Base-by-base conservation (phyloP, 2,888 invertebrate genomes). In the Sicus ferrugineus region DNA sequence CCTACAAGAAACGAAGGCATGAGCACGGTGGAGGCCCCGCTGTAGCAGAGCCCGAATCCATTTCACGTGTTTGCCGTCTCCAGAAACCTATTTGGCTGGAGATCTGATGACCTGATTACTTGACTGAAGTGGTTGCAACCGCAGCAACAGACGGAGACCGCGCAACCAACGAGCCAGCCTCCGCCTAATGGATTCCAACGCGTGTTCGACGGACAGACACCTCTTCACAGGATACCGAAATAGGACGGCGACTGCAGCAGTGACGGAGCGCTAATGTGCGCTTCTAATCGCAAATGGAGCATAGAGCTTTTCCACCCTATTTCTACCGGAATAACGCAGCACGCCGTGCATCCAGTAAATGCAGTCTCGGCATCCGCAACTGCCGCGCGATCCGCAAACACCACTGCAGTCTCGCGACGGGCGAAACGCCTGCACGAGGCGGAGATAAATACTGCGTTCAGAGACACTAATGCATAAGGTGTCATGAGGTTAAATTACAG, bases 401-500 rank as follows among this genome's bases (percentile, higher is more conserved):
- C 26, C 14, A 26, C 52, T 6, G 23, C 52, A 54, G 14, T 54
- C 52, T 54, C 16, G 16, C 21, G 52, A 54, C 52, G 52, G 23
- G 11, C 23, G 23, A 59, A 30, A 63, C 28, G n/a, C 28, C 58
- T n/a, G 73, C 75, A 74, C 75, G 73, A 77, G 75, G 74, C 76
- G 77, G 78, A 77, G 78, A 79, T 79, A 79, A 79, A 79, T 79
- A 77, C 75, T 76, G 76, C 75, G 74, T 74, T 75, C 76, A 70
- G 74, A 75, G 77, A 78, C 77, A 77, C 75, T 77, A 77, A 79
- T 77, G 77, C 77, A 74, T 76, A 75, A 75, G 77, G 74, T 78
- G 79, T 79, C 79, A 79, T 75, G 77, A 77, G 79, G 79, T 78
- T 78, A 79, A 78, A 78, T 78, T 78, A 76, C 77, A 78, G 78